phyloP scores from a whole-genome alignment of 2,113 vertebrate genomes.

The Myotis brandtii region DNA sequence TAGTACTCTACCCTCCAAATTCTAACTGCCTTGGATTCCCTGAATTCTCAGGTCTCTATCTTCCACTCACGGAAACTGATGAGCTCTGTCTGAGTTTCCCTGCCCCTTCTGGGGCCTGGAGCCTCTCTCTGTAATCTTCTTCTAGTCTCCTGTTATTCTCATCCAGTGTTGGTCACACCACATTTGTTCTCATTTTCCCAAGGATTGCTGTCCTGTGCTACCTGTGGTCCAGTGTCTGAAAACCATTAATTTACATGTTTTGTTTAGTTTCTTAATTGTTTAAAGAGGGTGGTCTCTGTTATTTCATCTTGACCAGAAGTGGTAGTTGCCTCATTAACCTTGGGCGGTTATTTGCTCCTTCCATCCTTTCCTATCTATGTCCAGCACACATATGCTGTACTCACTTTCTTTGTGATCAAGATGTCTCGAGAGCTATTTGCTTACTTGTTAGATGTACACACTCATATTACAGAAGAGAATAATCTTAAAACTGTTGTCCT shows the following conservation, averaged over 20 bases:
- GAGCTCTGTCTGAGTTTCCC: background rate
- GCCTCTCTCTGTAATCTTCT: background rate
- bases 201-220: background rate
- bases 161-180: background rate
- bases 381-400: background rate
- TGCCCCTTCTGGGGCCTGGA: background rate
- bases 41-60: background rate
- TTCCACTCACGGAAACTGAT: background rate
- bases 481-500: background rate
- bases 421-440: background rate
- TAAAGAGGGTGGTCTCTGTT: background rate
- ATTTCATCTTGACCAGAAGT: background rate
- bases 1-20: background rate
- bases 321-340: background rate
- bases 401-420: background rate
- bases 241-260: slow-evolving; percentile 1
- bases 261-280: background rate
- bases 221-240: background rate
- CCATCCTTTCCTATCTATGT: background rate
- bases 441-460: background rate
- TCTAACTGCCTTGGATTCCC: background rate
- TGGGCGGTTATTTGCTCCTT: background rate
- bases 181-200: background rate
- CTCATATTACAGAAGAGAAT: background rate
- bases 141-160: background rate